These are phyloP conservation scores for Heterodera filipjevi DNA, from an alignment of 2,888 invertebrate species.

Conservation along the genomic window DNA sequence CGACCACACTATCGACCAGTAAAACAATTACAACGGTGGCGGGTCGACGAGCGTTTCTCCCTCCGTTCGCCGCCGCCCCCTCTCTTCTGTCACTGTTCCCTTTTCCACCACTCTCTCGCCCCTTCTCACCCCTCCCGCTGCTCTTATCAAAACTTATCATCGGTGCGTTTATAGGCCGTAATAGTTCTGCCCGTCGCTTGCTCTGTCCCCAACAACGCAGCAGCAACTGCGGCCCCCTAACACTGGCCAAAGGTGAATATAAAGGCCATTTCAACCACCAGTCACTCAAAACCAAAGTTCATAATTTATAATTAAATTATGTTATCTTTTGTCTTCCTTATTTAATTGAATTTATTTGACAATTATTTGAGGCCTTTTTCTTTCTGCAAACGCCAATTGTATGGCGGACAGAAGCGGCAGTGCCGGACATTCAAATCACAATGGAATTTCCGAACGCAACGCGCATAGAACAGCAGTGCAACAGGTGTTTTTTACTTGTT, in stretches of 20 bases:
- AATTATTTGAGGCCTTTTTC: neutral
- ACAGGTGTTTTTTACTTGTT: neutral
- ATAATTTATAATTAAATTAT: too few relatives aligned
- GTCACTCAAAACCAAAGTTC: neutral
- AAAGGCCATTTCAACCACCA: neutral
- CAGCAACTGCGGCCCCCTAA: neutral
- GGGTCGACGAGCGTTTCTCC: neutral
- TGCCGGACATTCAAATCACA: neutral
- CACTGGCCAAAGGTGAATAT: neutral
- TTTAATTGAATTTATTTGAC: neutral
- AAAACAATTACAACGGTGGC: constrained; percentile 5
- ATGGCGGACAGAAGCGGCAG: neutral
- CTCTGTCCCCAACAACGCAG: neutral
- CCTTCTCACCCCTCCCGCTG: neutral
- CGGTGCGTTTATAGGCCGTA: neutral
- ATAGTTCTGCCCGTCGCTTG: neutral
- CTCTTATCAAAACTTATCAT: constrained; percentile 7
- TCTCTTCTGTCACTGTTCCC: neutral
- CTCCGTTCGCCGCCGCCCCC: neutral
- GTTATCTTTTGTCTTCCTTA: neutral
- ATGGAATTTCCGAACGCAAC: neutral
- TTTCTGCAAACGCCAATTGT: neutral
- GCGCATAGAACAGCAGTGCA: neutral
- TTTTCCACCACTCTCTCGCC: neutral
- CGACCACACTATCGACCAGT: constrained; percentile 1